Evolutionary conservation across 2,888 invertebrate genomes (phyloP).

Genomic region (Pantelozetes paolii): DNA sequence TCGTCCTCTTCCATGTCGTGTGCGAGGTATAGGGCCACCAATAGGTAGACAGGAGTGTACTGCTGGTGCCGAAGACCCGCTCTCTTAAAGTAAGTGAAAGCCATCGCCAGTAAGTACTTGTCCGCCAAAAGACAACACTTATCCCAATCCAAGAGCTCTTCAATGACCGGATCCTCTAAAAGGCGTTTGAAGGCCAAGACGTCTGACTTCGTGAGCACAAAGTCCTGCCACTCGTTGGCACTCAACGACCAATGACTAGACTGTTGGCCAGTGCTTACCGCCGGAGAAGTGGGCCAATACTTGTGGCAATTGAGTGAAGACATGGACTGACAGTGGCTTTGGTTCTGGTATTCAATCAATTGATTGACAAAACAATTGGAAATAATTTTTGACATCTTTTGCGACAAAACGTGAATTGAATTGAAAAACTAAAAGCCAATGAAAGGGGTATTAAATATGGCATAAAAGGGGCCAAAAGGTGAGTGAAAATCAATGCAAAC

Average conservation of each 20-base stretch:
- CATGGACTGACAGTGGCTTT: too few species aligned
- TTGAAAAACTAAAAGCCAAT: too few species aligned
- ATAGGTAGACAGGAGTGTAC: slow-evolving; percentile 58
- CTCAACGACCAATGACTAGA: background rate
- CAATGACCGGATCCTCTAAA: background rate
- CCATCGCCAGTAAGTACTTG: slow-evolving; percentile 60
- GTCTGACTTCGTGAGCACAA: background rate
- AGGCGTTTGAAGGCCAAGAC: background rate
- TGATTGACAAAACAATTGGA: too few species aligned
- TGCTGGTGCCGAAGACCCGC: slow-evolving; percentile 55
- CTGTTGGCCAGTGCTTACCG: background rate
- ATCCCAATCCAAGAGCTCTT: slow-evolving; percentile 53
- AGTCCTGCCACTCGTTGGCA: background rate
- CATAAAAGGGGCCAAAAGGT: too few species aligned
- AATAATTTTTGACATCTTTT: too few species aligned
- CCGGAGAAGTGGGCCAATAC: background rate
- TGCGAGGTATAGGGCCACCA: slow-evolving; percentile 59
- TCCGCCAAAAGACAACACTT: slow-evolving; percentile 57
- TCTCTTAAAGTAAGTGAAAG: slow-evolving; percentile 59
- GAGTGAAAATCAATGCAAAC: too few species aligned
- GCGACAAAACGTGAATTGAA: too few species aligned
- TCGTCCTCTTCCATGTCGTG: slow-evolving; percentile 62
- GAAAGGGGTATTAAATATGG: too few species aligned
- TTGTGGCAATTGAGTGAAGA: too few species aligned
- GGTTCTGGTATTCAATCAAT: too few species aligned